Base-by-base conservation (phyloP, 2,797 vertebrate species). In the Rhabdophis nuchalis region DNA sequence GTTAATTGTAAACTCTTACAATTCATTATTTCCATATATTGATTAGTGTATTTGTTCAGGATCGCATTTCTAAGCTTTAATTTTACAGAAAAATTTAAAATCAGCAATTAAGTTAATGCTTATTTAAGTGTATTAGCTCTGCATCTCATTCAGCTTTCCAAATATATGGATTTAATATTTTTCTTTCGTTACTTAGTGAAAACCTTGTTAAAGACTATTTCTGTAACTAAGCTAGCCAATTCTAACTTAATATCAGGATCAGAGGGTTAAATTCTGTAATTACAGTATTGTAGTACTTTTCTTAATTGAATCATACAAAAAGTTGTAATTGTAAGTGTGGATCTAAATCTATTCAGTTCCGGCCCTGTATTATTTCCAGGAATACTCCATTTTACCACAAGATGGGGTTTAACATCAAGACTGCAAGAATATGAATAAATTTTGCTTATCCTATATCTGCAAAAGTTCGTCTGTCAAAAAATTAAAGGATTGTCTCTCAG, bases 351-450 rank as follows among this genome's bases (percentile, higher is more conserved):
- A 64, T 41, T 57, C 14, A 29, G 14, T 77, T 77, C 32, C 18
- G 0, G 3, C 8, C 16, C 68, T 77, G 32, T 36, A 7, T 23
- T 41, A 77, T 23, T 77, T 77, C 68, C 32, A 41, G 8, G 27
- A 27, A 72, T 92, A 86, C 53, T 53, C 29, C 25, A 53, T 86
- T 89, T 90, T 60, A 90, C 91, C 88, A 92, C 91, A 90, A 92
- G 91, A 86, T 92, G 91, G 91, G 86, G 91, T 89, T 61, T 50
- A 29, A 61, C 50, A 86, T 72, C 88, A 90, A 58, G 23, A 9
- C 64, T 86, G 27, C 77, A 68, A 61, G 32, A 10, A 72, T 68
- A 50, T 86, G 60, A 68, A 72, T 72, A 52, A 46, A 88, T 86
- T n/a, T 87, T 91, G 16, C 32, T 46, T 56, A 87, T 54, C 85